Percentiles rank a stretch among this genome's conserved stretches.
These are phyloP conservation scores for Chelonus insularis DNA, from an alignment of 1,140 invertebrate species.

Conservation along the genomic window DNA sequence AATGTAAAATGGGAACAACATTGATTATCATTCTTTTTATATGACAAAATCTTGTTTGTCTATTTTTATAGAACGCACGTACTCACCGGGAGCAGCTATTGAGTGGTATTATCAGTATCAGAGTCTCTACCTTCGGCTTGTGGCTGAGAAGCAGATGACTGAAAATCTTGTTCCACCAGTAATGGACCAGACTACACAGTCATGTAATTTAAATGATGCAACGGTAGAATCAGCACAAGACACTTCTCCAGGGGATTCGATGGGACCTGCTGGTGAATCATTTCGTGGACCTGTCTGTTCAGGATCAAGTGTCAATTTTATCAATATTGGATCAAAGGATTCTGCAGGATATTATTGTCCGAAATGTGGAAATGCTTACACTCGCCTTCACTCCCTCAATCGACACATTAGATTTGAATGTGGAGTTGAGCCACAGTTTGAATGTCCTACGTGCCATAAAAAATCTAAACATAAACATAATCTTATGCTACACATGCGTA, in stretches of 20 bases:
- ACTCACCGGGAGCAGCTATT: conserved; percentile 37
- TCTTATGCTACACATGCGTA: conserved; percentile 62
- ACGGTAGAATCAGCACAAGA: conserved; percentile 5
- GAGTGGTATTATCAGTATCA: conserved; percentile 48
- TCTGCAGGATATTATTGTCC: conserved; percentile 49
- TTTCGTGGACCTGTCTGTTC: background rate
- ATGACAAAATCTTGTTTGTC: conserved; percentile 28
- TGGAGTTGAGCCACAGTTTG: conserved; percentile 65
- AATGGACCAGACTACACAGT: conserved; percentile 8
- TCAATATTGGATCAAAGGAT: conserved; percentile 11
- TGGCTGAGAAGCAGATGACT: conserved; percentile 39
- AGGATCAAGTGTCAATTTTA: background rate
- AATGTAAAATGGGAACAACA: background rate
- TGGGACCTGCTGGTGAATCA: background rate
- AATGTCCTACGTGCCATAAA: conserved; percentile 65
- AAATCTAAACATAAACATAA: conserved; percentile 66
- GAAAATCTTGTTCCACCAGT: background rate
- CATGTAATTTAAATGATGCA: background rate
- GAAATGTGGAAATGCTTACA: conserved; percentile 64
- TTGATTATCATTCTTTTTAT: background rate
- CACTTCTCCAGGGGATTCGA: background rate
- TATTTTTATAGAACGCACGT: conserved; percentile 42
- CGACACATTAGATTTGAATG: conserved; percentile 70
- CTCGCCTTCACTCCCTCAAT: conserved; percentile 64
- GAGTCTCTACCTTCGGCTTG: conserved; percentile 40